Percentiles rank a stretch among this genome's conserved stretches.
Conservation (phyloP, 2,113 vertebrate genomes). For the Ornithorhynchus anatinus region DNA sequence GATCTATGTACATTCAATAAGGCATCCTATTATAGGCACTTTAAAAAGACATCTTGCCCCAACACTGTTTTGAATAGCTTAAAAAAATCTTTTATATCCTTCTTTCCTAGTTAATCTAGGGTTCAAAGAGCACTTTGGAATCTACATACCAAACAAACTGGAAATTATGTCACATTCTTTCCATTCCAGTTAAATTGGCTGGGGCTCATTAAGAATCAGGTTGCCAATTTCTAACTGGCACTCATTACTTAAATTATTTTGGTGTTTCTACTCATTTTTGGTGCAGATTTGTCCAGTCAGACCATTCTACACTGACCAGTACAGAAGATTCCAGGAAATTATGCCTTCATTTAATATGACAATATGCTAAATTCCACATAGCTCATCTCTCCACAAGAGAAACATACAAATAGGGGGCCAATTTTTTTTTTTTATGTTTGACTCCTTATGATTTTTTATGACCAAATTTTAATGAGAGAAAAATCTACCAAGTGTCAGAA, state of each 20-base stretch:
- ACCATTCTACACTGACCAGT: background rate
- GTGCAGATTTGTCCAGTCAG: background rate
- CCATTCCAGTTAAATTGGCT: background rate
- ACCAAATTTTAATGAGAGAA: no score
- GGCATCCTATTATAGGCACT: slow-evolving; percentile 7
- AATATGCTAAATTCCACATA: background rate
- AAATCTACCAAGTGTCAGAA: no score
- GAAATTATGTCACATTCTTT: background rate
- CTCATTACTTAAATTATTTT: slow-evolving; percentile 27
- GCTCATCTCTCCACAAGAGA: background rate
- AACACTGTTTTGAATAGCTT: background rate
- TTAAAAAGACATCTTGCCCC: background rate
- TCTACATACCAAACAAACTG: background rate
- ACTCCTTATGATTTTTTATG: no score
- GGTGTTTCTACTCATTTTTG: background rate
- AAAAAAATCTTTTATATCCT: slow-evolving; percentile 1
- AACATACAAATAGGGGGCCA: no score
- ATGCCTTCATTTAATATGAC: background rate
- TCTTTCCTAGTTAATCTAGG: background rate
- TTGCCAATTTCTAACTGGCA: slow-evolving; percentile 8
- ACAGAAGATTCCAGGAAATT: background rate
- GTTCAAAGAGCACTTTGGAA: background rate
- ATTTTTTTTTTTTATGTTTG: no score
- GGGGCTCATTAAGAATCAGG: background rate
- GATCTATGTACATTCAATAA: slow-evolving; percentile 44